These are phyloP conservation scores for Nilaparvata lugens DNA, from an alignment of 1,140 invertebrate genomes.

Conservation along the genomic window DNA sequence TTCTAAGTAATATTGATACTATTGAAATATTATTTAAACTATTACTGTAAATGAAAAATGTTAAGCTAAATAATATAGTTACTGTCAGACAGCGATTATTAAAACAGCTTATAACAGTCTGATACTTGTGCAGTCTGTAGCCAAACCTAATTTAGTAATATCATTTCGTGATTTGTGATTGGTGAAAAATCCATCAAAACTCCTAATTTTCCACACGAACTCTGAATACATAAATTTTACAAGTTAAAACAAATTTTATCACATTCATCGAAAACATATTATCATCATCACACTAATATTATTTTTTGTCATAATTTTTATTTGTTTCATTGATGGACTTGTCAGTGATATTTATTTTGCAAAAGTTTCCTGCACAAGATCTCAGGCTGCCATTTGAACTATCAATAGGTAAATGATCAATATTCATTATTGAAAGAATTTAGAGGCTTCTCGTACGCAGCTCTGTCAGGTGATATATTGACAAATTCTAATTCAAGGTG, in stretches of 20 bases:
- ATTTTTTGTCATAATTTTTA: too few relatives aligned
- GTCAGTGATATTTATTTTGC: background rate
- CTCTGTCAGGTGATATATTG: too few relatives aligned
- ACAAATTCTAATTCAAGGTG: too few relatives aligned
- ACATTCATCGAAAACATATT: too few relatives aligned
- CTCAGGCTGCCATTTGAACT: conserved; percentile 1
- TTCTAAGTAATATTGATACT: conserved; percentile 25
- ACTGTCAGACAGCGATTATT: conserved; percentile 22
- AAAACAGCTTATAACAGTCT: conserved; percentile 20
- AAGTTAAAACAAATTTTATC: background rate
- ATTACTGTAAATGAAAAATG: conserved; percentile 25
- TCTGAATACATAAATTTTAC: background rate
- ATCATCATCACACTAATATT: too few relatives aligned
- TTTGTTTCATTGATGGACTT: too few relatives aligned
- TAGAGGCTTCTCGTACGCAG: too few relatives aligned
- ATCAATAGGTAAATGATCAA: background rate
- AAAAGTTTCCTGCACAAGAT: background rate
- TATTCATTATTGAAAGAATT: background rate
- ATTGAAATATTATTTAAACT: conserved; percentile 28
- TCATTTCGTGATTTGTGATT: background rate
- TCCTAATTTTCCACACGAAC: background rate
- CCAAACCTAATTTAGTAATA: background rate
- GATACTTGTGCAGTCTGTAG: conserved; percentile 12
- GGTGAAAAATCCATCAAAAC: background rate
- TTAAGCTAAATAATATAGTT: conserved; percentile 24